These are phyloP conservation scores for Thermophis baileyi DNA, from an alignment of 2,113 vertebrate species.

Conservation along the genomic window DNA sequence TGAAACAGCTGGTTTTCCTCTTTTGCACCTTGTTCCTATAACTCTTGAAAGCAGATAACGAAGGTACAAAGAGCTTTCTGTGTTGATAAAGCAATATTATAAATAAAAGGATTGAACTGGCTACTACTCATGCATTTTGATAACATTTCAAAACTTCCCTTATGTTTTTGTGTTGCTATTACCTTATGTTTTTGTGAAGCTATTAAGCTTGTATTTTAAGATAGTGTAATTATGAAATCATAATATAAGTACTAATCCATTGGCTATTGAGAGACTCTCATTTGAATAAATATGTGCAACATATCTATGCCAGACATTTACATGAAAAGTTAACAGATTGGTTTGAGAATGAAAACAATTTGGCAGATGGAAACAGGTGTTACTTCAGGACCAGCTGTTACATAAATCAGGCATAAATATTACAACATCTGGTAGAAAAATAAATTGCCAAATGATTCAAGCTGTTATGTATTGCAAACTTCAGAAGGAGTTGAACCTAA, in stretches of 20 bases:
- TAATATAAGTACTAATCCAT: not conserved
- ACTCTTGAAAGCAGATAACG: not conserved
- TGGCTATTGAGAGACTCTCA: not conserved
- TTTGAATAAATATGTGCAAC: not conserved
- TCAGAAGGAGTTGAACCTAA: not conserved
- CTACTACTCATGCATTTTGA: not conserved
- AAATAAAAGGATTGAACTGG: not conserved
- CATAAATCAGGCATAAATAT: not conserved
- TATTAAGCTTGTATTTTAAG: not conserved
- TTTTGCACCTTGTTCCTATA: not conserved
- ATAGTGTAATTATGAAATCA: not conserved
- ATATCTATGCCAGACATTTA: not conserved
- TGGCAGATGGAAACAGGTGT: not conserved
- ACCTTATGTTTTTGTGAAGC: not conserved
- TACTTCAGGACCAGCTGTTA: not conserved
- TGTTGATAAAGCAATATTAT: not conserved
- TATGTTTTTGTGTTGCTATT: not conserved
- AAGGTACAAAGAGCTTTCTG: not conserved
- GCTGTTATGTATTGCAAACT: not conserved
- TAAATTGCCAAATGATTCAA: not conserved
- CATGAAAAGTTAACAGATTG: not conserved
- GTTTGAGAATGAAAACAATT: not conserved
- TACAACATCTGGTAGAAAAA: not conserved
- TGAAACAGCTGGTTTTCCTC: not conserved
- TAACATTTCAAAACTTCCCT: not conserved